Percentiles rank a stretch among this genome's conserved stretches.
These are phyloP conservation scores for Lucinisca nassula DNA, from an alignment of 2,888 invertebrate genomes.

Conservation along the genomic window DNA sequence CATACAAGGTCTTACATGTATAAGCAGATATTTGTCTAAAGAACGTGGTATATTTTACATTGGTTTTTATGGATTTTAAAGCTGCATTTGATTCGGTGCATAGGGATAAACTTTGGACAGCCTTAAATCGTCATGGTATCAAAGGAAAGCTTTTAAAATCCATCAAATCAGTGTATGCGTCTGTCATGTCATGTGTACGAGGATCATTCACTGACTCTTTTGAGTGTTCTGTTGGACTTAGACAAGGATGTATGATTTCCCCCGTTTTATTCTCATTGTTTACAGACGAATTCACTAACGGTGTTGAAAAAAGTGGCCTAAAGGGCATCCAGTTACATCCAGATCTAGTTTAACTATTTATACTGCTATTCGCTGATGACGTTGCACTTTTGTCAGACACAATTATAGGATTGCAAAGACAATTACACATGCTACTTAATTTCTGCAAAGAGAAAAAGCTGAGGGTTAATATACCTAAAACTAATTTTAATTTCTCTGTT, in stretches of 20 bases:
- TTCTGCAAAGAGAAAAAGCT: not conserved
- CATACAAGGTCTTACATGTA: not conserved
- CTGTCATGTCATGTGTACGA: slow-evolving; percentile 27
- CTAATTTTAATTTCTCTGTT: not conserved
- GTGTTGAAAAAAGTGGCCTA: not conserved
- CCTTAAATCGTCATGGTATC: not conserved
- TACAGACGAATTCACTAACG: not conserved
- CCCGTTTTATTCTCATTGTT: slow-evolving; percentile 25
- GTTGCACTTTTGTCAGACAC: slow-evolving; percentile 5
- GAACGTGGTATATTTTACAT: not conserved
- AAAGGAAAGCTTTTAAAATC: slow-evolving; percentile 12
- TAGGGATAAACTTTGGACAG: not conserved
- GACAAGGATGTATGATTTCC: slow-evolving; percentile 37
- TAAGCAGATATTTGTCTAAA: slow-evolving; percentile 16
- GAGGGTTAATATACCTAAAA: slow-evolving; percentile 10
- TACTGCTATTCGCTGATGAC: slow-evolving; percentile 26
- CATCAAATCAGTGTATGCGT: slow-evolving; percentile 18
- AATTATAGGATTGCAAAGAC: not conserved
- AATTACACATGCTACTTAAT: not conserved
- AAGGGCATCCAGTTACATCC: not conserved
- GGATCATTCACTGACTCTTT: not conserved
- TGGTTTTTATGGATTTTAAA: not conserved
- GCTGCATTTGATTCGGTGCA: slow-evolving; percentile 17
- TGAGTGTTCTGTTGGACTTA: slow-evolving; percentile 33
- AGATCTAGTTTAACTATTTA: not conserved